Evolutionary conservation across 2,113 vertebrate genomes (phyloP).

Genomic region (Anas platyrhynchos): DNA sequence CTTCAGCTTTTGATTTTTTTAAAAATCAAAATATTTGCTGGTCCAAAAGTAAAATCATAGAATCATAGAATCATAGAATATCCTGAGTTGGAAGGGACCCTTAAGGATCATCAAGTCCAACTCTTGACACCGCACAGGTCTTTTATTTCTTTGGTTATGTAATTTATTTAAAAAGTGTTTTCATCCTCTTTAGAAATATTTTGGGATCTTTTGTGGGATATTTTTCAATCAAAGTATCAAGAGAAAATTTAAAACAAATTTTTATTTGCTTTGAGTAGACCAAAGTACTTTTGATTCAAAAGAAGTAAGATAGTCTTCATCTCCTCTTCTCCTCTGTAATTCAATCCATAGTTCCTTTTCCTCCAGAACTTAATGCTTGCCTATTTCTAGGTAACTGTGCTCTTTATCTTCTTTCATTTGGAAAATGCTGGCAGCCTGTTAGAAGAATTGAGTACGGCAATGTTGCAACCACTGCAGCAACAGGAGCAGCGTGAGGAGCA

Average conservation of each 20-base stretch:
- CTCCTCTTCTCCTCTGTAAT: background rate
- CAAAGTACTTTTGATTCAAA: background rate
- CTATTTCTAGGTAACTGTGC: background rate
- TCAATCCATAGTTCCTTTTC: background rate
- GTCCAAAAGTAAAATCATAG: background rate
- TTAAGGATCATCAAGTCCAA: too few species aligned
- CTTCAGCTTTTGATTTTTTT: background rate
- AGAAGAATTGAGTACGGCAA: background rate
- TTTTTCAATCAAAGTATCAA: background rate
- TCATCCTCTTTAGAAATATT: background rate
- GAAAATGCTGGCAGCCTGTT: background rate
- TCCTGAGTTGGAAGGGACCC: too few species aligned
- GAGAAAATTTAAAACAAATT: background rate
- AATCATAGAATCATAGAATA: too few species aligned
- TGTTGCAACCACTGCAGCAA: too few species aligned
- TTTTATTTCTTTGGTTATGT: background rate
- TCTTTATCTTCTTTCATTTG: background rate
- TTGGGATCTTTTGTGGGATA: background rate
- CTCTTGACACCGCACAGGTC: too few species aligned
- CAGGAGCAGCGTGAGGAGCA: background rate
- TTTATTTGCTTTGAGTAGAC: background rate
- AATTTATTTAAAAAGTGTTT: background rate
- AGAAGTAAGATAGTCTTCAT: background rate
- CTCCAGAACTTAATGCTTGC: background rate
- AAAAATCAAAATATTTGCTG: background rate